A percentile compares a stretch with the other conserved stretches of the same genome.
These are phyloP conservation scores for Malurus cyaneus DNA, from an alignment of 2,113 vertebrate genomes.

Conservation along the genomic window DNA sequence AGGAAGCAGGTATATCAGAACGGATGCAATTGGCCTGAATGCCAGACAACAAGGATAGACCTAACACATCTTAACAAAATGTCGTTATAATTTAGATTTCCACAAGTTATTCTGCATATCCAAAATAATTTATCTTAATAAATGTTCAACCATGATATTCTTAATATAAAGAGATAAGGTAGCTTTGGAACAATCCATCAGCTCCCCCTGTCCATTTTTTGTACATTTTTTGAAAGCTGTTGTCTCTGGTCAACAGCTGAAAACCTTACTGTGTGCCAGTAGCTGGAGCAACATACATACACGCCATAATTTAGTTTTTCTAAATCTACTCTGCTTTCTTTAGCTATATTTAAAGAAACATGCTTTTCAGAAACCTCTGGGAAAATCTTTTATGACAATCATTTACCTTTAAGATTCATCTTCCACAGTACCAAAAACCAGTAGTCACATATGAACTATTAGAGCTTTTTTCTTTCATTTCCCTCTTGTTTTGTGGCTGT, in stretches of 20 bases:
- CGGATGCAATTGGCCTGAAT: not conserved
- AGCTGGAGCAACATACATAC: not conserved
- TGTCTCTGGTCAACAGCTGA: not conserved
- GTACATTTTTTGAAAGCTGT: not conserved
- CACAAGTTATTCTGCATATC: not conserved
- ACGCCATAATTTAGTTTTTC: not conserved
- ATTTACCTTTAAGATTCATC: not conserved
- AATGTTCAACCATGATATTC: not conserved
- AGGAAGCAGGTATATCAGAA: not conserved
- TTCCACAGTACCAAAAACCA: not conserved
- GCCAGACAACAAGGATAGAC: not conserved
- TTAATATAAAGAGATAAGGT: not conserved
- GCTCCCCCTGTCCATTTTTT: not conserved
- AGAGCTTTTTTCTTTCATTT: not conserved
- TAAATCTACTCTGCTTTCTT: not conserved
- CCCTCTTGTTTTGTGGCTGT: not conserved
- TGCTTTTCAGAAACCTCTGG: not conserved
- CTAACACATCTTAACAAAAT: not conserved
- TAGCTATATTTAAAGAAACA: not conserved
- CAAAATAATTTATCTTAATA: not conserved
- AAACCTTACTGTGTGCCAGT: not conserved
- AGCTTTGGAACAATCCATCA: not conserved
- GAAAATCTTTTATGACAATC: not conserved
- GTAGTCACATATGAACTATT: not conserved
- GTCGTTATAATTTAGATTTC: not conserved